Evolutionary conservation across 2,113 vertebrate species (phyloP), one percentile per base, ranked within the genome.

Genomic region (human): DNA sequence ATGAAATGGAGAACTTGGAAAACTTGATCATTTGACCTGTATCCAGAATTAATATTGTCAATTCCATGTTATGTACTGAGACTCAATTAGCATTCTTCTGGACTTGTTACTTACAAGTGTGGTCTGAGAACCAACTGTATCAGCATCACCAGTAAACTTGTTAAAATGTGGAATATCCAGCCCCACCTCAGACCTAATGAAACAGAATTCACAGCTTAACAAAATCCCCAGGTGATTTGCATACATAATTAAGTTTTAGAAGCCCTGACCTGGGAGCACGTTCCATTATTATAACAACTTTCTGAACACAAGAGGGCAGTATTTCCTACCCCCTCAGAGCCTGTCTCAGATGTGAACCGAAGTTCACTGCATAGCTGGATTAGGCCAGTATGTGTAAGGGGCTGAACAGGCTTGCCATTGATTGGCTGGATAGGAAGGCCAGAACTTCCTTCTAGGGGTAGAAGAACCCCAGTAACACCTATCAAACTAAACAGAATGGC

Each of bases 251-350:
- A 35, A 59, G 8, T 57, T 52, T 30, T 27, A 76, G 82, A 52
- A 78, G 10, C 50, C 30, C n/a, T 32, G 32, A 20, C 75, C 64
- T 45, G 17, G 17, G 61, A 70, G 20, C 11, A 11, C 8, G 52
- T 32, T 52, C 9, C 55, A 61, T 52, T 38, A 45, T 5, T 22
- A 10, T 30, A 68, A 93, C 66, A 48, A 10, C 18, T 11, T 43
- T 94, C 72, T 81, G 72, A 93, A 85, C 55, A 81, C 55, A 85
- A 85, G 96, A 57, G 89, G 93, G 79, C 73, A 45, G 20, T 80
- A 18, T 95, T 82, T 61, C 23, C 81, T 27, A 40, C 43, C 23
- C 38, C 5, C 38, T 55, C 55, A 59, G n/a, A 45, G 27, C 14
- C 25, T 52, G 32, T 59, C 79, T 73, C 64, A 50, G 45, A 1